Conservation (phyloP, 2,797 vertebrate species). For the Lateolabrax maculatus region DNA sequence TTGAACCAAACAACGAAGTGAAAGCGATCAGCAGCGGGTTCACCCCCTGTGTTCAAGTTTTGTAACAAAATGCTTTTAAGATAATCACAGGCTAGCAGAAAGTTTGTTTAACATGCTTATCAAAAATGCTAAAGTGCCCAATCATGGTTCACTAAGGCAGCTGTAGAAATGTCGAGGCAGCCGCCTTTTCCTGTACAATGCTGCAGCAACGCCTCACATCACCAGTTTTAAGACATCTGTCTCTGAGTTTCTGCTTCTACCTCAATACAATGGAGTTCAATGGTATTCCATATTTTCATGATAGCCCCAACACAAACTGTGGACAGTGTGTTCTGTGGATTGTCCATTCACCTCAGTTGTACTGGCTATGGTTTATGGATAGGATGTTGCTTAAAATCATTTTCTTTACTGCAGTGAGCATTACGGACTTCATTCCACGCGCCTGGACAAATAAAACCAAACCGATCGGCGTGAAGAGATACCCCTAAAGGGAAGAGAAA, state of each 20-base stretch:
- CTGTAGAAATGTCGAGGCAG: too few relatives aligned
- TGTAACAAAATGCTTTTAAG: not conserved
- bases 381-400: not conserved
- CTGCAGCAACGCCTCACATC: not conserved
- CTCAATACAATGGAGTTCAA: not conserved
- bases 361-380: not conserved
- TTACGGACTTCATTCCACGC: not conserved
- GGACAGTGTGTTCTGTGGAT: not conserved
- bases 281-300: not conserved
- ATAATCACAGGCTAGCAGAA: not conserved
- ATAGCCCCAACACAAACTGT: not conserved
- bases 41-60: not conserved
- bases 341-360: not conserved
- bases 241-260: not conserved
- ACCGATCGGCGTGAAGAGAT: not conserved
- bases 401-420: not conserved
- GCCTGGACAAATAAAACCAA: not conserved
- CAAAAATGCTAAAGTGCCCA: too few relatives aligned
- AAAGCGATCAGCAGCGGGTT: constrained; percentile 9
- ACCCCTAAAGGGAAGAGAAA: not conserved
- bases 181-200: not conserved
- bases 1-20: constrained; percentile 8
- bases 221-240: too few relatives aligned
- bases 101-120: not conserved
- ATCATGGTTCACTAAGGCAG: not conserved